Conservation (phyloP, 2,888 invertebrate genomes). For the Bedellia somnulentella region DNA sequence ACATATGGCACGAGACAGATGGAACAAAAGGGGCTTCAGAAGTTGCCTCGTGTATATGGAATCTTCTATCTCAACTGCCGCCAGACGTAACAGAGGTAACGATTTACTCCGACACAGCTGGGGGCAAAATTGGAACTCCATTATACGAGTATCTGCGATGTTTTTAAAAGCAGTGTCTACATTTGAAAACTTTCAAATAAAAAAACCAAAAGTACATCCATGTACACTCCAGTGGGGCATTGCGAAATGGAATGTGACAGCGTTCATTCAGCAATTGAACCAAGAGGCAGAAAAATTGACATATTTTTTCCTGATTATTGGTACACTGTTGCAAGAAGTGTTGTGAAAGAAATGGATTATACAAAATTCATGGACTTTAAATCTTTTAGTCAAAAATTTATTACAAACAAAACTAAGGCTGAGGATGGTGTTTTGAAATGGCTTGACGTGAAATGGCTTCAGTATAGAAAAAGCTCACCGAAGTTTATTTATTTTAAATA, state of each 20-base stretch:
- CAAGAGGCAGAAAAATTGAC: not conserved
- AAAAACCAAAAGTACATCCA: too few relatives aligned
- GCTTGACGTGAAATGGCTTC: not conserved
- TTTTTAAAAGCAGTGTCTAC: not conserved
- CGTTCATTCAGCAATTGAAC: not conserved
- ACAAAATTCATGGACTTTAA: not conserved
- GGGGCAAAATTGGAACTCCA: conserved; percentile 1
- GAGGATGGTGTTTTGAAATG: not conserved
- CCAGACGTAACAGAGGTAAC: conserved; percentile 2
- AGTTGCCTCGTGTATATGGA: conserved; percentile 3
- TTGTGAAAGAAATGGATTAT: conserved; percentile 1
- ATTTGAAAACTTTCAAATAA: not conserved
- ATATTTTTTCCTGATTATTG: too few relatives aligned
- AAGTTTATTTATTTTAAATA: not conserved
- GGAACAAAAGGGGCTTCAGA: conserved; percentile 5
- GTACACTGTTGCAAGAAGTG: too few relatives aligned
- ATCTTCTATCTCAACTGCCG: not conserved
- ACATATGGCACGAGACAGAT: conserved; percentile 2
- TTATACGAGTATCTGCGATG: not conserved
- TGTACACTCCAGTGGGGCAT: too few relatives aligned
- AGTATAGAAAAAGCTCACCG: not conserved
- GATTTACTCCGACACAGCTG: conserved; percentile 4
- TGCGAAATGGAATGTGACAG: not conserved
- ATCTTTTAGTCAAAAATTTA: not conserved
- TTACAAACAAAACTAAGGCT: not conserved